Percentiles rank a stretch among this genome's conserved stretches.
Conservation (phyloP, 1,140 invertebrate genomes). For the Lucilia cuprina region DNA sequence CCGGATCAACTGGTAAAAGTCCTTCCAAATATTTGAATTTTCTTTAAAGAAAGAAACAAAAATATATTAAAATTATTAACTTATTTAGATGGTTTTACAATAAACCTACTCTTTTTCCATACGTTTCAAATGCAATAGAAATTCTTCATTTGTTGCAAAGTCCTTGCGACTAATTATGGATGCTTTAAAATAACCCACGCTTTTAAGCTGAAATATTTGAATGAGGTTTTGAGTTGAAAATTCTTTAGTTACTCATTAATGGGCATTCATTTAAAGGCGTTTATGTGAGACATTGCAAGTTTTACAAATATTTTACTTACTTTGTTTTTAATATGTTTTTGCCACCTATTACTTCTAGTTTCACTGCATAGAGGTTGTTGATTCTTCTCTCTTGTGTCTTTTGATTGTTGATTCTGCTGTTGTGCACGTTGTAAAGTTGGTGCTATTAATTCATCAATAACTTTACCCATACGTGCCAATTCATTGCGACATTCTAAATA, state of each 20-base stretch:
- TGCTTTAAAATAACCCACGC: not conserved
- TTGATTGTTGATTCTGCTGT: not conserved
- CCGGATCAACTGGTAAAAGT: slow-evolving; percentile 64
- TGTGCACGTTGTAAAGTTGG: slow-evolving; percentile 45
- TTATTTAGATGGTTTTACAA: not conserved
- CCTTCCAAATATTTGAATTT: slow-evolving; percentile 62
- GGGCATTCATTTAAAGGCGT: too few relatives aligned
- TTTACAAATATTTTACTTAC: too few relatives aligned
- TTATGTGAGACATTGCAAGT: too few relatives aligned
- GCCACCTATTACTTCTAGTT: not conserved
- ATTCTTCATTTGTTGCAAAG: slow-evolving; percentile 34
- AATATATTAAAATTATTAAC: not conserved
- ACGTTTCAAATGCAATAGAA: not conserved
- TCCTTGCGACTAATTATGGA: not conserved
- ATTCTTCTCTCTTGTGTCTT: not conserved
- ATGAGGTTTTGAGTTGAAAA: too few relatives aligned
- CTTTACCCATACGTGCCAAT: slow-evolving; percentile 52
- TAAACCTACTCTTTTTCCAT: not conserved
- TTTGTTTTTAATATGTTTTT: not conserved
- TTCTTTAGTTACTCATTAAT: too few relatives aligned
- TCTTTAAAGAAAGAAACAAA: slow-evolving; percentile 11
- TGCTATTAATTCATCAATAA: slow-evolving; percentile 54
- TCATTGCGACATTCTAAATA: slow-evolving; percentile 55
- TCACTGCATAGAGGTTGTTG: not conserved
- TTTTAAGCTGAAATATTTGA: too few relatives aligned